Evolutionary conservation across 2,113 vertebrate species (phyloP).

Genomic region (Amia ocellicauda): DNA sequence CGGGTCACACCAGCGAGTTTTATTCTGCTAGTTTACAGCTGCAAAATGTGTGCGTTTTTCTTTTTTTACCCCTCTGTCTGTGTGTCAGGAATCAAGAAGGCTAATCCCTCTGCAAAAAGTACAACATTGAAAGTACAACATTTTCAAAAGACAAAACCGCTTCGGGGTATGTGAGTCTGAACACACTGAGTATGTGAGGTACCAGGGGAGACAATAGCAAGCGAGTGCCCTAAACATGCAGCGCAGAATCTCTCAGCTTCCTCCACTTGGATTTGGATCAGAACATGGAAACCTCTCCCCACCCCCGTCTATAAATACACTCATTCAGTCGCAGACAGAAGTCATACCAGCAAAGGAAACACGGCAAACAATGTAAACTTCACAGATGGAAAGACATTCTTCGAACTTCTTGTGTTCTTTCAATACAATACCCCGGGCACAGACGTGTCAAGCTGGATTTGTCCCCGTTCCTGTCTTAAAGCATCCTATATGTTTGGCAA

Average conservation of each 20-base stretch:
- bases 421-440: no score
- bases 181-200: neutral
- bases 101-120: slow-evolving; percentile 73
- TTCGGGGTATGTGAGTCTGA: slow-evolving; percentile 55
- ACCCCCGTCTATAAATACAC: no score
- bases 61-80: slow-evolving; percentile 4
- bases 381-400: no score
- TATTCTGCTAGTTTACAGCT: neutral
- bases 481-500: no score
- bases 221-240: neutral
- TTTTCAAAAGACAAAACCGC: slow-evolving; percentile 71
- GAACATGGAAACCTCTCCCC: no score
- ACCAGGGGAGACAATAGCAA: neutral
- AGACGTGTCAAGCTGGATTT: no score
- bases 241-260: neutral
- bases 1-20: neutral
- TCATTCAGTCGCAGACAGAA: no score
- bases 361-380: no score
- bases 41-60: neutral
- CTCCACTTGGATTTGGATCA: neutral
- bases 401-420: no score
- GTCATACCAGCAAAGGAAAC: no score
- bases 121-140: slow-evolving; percentile 63
- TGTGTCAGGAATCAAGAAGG: slow-evolving; percentile 74
- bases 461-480: no score